These are phyloP conservation scores for Anguilla japonica DNA, from an alignment of 2,113 vertebrate genomes.

Conservation along the genomic window DNA sequence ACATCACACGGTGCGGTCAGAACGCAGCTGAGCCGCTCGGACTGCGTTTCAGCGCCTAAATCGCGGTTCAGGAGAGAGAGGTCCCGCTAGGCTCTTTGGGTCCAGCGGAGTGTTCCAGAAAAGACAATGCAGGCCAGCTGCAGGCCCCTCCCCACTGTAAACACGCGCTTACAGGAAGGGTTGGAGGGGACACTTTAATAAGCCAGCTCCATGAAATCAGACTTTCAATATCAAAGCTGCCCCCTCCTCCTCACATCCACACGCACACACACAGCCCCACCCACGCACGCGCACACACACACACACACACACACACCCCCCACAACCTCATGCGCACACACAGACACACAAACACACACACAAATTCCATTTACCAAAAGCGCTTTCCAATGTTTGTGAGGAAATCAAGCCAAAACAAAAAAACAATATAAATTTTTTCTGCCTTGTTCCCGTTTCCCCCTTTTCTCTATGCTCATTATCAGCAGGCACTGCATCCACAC, in stretches of 20 bases:
- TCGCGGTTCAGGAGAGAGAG: slow-evolving; percentile 33
- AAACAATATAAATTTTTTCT: not conserved
- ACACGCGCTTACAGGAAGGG: not conserved
- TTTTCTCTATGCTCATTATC: not conserved
- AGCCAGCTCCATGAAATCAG: slow-evolving; percentile 2
- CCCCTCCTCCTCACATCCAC: not conserved
- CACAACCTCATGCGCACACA: too few species aligned
- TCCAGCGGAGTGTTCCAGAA: slow-evolving; percentile 46
- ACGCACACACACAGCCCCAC: slow-evolving; percentile 1
- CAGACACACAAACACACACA: not conserved
- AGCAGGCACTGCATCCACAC: not conserved
- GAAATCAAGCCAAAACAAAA: not conserved
- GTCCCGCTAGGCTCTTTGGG: slow-evolving; percentile 53
- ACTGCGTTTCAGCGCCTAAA: slow-evolving; percentile 35
- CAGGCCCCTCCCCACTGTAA: slow-evolving; percentile 1
- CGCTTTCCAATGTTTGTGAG: not conserved
- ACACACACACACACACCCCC: too few species aligned
- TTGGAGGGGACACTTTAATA: not conserved
- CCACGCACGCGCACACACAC: too few species aligned
- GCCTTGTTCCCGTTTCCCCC: not conserved
- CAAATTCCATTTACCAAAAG: not conserved
- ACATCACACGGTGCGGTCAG: slow-evolving; percentile 26
- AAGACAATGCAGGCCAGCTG: slow-evolving; percentile 29
- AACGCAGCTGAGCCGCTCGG: slow-evolving; percentile 6
- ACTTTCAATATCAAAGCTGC: not conserved